Conservation (phyloP, 2,113 vertebrate species). For the Clarias magur region DNA sequence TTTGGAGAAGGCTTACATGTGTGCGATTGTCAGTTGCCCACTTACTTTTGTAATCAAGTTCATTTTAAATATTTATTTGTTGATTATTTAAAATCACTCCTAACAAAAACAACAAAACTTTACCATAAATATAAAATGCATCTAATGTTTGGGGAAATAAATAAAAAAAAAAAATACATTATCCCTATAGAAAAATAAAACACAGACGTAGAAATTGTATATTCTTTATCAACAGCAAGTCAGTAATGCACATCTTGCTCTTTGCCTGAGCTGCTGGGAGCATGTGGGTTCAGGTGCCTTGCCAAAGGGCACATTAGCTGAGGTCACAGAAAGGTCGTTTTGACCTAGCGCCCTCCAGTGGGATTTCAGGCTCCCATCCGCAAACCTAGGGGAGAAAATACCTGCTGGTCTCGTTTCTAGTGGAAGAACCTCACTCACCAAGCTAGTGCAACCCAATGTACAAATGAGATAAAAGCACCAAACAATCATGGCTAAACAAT, state of each 20-base stretch:
- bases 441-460: not conserved
- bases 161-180: not conserved
- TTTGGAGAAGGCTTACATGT: not conserved
- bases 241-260: not conserved
- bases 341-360: constrained; percentile 8
- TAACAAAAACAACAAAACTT: not conserved
- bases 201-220: not conserved
- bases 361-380: not conserved
- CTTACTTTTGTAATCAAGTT: not conserved
- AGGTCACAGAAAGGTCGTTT: constrained; percentile 3
- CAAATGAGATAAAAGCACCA: not conserved
- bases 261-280: not conserved
- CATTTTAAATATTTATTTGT: not conserved
- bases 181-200: not conserved
- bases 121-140: not conserved
- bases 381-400: not conserved
- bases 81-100: not conserved
- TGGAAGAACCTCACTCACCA: not conserved
- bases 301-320: not conserved
- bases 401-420: not conserved
- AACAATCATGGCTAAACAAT: not conserved
- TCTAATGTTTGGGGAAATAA: not conserved
- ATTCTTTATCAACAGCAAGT: not conserved
- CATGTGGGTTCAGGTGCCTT: constrained; percentile 8
- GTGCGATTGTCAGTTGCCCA: not conserved